Percentiles rank a stretch among this genome's conserved stretches.
phyloP scores from a whole-genome alignment of 1,140 invertebrate genomes.

The Rhagoletis zephyria region DNA sequence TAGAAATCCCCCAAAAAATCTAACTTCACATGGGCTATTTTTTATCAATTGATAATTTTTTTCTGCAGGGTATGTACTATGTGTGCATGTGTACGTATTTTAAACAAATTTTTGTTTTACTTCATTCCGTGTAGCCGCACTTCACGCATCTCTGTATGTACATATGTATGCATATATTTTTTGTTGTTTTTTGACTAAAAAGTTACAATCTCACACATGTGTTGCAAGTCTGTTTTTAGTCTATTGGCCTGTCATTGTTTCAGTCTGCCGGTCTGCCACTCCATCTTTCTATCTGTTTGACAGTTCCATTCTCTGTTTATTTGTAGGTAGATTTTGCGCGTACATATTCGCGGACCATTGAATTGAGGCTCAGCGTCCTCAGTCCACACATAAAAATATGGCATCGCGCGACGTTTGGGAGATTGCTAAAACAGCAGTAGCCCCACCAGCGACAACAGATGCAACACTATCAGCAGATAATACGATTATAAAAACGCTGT shows the following conservation, averaged over 20 bases:
- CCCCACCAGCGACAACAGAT: background rate
- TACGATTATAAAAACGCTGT: background rate
- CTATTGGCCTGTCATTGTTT: slow-evolving; percentile 6
- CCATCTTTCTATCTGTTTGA: slow-evolving; percentile 11
- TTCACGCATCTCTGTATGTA: background rate
- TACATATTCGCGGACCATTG: slow-evolving; percentile 23
- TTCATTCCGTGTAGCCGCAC: background rate
- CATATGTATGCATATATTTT: background rate
- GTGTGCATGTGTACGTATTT: background rate
- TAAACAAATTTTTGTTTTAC: slow-evolving; percentile 24
- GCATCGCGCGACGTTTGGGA: background rate
- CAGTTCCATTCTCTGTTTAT: slow-evolving; percentile 23
- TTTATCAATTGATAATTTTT: too few relatives aligned
- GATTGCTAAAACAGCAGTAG: background rate
- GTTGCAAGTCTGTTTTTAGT: slow-evolving; percentile 38
- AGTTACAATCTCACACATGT: slow-evolving; percentile 9
- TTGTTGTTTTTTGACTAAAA: background rate
- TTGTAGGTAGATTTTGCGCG: slow-evolving; percentile 21
- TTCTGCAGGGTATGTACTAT: too few relatives aligned
- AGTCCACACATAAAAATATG: background rate
- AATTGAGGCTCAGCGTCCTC: background rate
- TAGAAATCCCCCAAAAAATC: background rate
- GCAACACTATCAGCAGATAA: background rate
- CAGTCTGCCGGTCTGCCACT: slow-evolving; percentile 5
- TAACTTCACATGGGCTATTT: too few relatives aligned